Evolutionary conservation across 2,888 invertebrate genomes (phyloP), one percentile per base, ranked within the genome.

Genomic region (Atethmia centrago): DNA sequence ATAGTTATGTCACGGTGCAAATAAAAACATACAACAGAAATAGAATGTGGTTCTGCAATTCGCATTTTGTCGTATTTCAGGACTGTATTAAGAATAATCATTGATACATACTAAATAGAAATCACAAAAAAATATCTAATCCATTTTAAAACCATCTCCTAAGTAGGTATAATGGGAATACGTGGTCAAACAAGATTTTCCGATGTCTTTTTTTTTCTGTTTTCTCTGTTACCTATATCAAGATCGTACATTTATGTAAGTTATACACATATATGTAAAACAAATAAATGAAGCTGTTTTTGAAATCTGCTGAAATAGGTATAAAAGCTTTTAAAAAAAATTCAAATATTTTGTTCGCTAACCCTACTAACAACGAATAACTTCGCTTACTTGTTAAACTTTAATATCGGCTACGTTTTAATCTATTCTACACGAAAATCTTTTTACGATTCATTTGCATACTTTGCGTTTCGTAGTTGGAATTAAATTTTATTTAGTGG

Each of bases 351-450:
- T 19, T 47, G 14, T 56, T 64, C 61, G 78, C 21, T 58, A 85
- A 28, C 85, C 85, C 85, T 85, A 77, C 56, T 28, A 87, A 84
- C 85, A 86, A 89, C 90, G 86, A 89, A 91, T 90, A 93, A 93
- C 90, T 93, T 93, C 89, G 86, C 70, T 89, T 90, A 90, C 92
- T 90, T 90, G 90, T 88, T 85, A 88, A 91, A 92, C 90, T 92
- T 83, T 86, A 85, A 77, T 90, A 91, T 89, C 86, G 88, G 87
- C 88, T 83, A 86, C 77, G 62, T 88, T 89, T 84, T 83, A 88
- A 87, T 88, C 87, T 88, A 87, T 87, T 90, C 85, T 80, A 74
- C 74, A 84, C 70, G 80, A 84, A 86, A 88, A 88, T 88, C 87
- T 88, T 85, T 87, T 85, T 79, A 84, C 80, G 69, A 80, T 85